Conservation (phyloP, 2,888 invertebrate species). For the Eretmocerus hayati region DNA sequence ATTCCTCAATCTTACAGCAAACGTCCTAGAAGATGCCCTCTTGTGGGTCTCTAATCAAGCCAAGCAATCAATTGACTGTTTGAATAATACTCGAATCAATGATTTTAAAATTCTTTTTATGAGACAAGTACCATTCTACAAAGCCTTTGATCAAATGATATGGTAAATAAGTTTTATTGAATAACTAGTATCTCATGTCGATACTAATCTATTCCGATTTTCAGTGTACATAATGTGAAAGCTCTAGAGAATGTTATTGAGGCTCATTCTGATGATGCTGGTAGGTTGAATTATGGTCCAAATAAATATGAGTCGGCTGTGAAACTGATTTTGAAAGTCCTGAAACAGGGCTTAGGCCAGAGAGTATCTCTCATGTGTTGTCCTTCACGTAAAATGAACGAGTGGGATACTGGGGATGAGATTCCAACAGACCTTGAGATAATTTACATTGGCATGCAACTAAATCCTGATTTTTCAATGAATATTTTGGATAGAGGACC, state of each 20-base stretch:
- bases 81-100: slow-evolving; percentile 65
- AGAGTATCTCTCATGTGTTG: slow-evolving; percentile 49
- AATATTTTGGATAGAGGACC: slow-evolving; percentile 77
- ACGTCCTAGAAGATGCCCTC: slow-evolving; percentile 59
- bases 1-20: slow-evolving; percentile 67
- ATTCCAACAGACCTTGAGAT: slow-evolving; percentile 26
- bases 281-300: slow-evolving; percentile 55
- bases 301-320: slow-evolving; percentile 47
- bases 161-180: slow-evolving; percentile 52
- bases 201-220: slow-evolving; percentile 19
- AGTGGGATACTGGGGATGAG: slow-evolving; percentile 34
- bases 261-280: slow-evolving; percentile 45
- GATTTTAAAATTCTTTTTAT: slow-evolving; percentile 79
- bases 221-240: slow-evolving; percentile 45
- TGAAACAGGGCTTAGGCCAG: slow-evolving; percentile 46
- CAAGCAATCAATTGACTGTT: slow-evolving; percentile 59
- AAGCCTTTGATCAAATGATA: slow-evolving; percentile 74
- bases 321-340: slow-evolving; percentile 38
- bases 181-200: neutral
- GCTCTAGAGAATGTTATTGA: slow-evolving; percentile 49
- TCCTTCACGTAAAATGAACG: slow-evolving; percentile 34
- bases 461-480: slow-evolving; percentile 64
- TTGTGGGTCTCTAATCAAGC: slow-evolving; percentile 63
- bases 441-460: slow-evolving; percentile 49
- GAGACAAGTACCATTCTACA: slow-evolving; percentile 60